phyloP scores from a whole-genome alignment of 2,888 invertebrate genomes.

The Gandaritis pyraliata region DNA sequence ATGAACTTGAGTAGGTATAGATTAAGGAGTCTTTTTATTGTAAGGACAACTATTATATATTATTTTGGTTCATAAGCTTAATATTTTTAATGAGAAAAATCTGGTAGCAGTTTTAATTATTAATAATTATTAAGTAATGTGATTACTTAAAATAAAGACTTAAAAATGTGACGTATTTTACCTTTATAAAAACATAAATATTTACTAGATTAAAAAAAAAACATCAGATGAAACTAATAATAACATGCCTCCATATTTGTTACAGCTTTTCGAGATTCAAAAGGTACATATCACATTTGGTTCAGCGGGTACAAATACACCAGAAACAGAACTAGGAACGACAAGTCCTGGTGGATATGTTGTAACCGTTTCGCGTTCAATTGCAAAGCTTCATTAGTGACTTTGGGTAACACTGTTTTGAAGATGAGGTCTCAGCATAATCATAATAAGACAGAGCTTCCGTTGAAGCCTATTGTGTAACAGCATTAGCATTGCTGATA shows the following conservation, averaged over 20 bases:
- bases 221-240: constrained; percentile 5
- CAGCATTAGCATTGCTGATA: neutral
- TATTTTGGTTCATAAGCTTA: too few relatives aligned
- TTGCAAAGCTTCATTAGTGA: constrained; percentile 31
- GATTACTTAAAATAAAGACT: too few relatives aligned
- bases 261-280: constrained; percentile 30
- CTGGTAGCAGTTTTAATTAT: too few relatives aligned
- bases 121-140: too few relatives aligned
- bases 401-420: constrained; percentile 8
- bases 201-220: too few relatives aligned
- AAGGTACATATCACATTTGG: constrained; percentile 26
- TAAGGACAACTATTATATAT: too few relatives aligned
- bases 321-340: constrained; percentile 16
- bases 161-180: too few relatives aligned
- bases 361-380: constrained; percentile 25
- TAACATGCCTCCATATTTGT: constrained; percentile 1
- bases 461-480: constrained; percentile 18
- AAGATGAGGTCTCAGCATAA: constrained; percentile 27
- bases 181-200: too few relatives aligned
- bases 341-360: constrained; percentile 33
- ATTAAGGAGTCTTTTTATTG: too few relatives aligned
- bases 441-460: constrained; percentile 25
- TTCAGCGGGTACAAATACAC: constrained; percentile 28
- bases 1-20: too few relatives aligned
- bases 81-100: too few relatives aligned